Conservation (phyloP, 2,797 vertebrate genomes). For the Crypturellus tataupa region DNA sequence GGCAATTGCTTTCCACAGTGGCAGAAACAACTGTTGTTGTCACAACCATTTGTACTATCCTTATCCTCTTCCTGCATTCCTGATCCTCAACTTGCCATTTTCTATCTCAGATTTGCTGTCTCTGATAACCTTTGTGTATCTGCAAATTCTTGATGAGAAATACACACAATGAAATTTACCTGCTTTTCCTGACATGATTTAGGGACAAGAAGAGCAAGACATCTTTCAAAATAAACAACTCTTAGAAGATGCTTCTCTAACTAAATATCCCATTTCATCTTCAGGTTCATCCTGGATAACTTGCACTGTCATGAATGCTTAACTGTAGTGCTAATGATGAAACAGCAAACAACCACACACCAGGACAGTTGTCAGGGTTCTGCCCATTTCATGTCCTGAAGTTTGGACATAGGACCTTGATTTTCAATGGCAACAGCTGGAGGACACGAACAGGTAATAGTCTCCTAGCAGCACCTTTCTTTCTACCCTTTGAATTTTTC, state of each 20-base stretch:
- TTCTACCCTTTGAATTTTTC: neutral
- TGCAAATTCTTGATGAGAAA: neutral
- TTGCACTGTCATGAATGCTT: neutral
- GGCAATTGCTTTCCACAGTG: neutral
- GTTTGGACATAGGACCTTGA: neutral
- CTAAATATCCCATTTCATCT: neutral
- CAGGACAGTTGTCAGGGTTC: neutral
- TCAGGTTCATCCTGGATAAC: neutral
- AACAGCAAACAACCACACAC: neutral
- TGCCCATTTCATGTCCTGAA: neutral
- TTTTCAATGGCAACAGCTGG: neutral
- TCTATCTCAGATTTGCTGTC: neutral
- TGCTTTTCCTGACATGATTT: neutral
- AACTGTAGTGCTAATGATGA: neutral
- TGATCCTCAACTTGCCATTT: constrained; percentile 2
- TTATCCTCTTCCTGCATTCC: neutral
- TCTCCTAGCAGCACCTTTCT: neutral
- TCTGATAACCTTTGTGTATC: neutral
- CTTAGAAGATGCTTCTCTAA: neutral
- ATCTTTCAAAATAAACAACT: neutral
- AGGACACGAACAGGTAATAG: neutral
- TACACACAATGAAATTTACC: neutral
- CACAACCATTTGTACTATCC: neutral
- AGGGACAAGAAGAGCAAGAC: neutral
- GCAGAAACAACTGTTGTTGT: neutral